Percentiles rank a stretch among this genome's conserved stretches.
Evolutionary conservation across 2,113 vertebrate genomes (phyloP).

Genomic region (Scophthalmus maximus): DNA sequence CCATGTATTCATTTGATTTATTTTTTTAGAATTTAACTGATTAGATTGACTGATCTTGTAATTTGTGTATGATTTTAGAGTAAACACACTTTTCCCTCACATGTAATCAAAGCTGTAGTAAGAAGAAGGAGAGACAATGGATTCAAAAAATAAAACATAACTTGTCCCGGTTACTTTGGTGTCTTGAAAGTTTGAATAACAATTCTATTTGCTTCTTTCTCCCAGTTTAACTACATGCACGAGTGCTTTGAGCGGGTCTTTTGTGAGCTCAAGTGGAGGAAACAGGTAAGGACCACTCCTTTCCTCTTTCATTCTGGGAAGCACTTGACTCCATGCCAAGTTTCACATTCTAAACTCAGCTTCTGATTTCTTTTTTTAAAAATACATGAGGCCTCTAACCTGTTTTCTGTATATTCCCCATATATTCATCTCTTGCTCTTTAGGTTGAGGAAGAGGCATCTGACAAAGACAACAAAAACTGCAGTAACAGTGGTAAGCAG

Average conservation of each 20-base stretch:
- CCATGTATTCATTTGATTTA: background rate
- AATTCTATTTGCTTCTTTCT: constrained; percentile 18
- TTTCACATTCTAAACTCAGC: constrained; percentile 43
- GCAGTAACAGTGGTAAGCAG: constrained; percentile 83
- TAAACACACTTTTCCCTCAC: background rate
- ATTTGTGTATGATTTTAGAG: background rate
- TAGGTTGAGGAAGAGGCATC: constrained; percentile 88
- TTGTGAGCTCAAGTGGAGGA: constrained; percentile 98
- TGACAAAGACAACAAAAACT: constrained; percentile 90
- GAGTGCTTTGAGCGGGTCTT: constrained; percentile 98
- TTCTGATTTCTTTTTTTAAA: background rate
- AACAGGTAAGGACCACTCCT: constrained; percentile 87
- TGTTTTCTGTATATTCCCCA: background rate
- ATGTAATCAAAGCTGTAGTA: background rate
- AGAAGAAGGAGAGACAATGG: background rate
- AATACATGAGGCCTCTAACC: background rate
- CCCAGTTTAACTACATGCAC: constrained; percentile 98
- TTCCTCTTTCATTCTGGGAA: constrained; percentile 62
- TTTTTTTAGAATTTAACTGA: too few relatives aligned
- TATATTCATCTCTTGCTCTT: constrained; percentile 24
- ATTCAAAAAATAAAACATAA: background rate
- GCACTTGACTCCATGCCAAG: constrained; percentile 35
- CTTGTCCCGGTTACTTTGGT: background rate
- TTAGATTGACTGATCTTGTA: background rate
- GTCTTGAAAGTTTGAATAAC: background rate